Evolutionary conservation across 2,113 vertebrate species (phyloP), one percentile per base, ranked within the genome.

Genomic region (Elaphurus davidianus): DNA sequence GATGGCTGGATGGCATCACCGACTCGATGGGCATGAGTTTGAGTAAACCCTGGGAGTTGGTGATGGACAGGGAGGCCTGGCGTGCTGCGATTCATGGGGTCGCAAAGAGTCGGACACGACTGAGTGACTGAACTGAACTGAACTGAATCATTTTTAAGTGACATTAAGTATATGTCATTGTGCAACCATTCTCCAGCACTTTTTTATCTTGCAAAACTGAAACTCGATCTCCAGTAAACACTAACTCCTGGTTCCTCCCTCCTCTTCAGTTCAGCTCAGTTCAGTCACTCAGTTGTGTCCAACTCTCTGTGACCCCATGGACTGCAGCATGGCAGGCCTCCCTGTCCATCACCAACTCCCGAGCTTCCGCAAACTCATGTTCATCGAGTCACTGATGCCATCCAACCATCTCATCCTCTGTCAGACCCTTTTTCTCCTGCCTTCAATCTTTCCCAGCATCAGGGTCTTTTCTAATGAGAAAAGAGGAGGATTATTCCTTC

Each of bases 161-260:
- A 23, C 17, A 15, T 40, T n/a, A 40, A 57, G n/a, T 9, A 21
- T 27, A 27, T 47, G 54, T 76, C 14, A 5, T 25, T 33, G 28
- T 57, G 1, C 4, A 81, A 7, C 33, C 21, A 15, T 10, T 43
- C 30, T 57, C 19, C 15, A 88, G 57, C 47, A 27, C 36, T 30
- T 59, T 21, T 74, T 55, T 28, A 30, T 57, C 33, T 45, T 33
- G 3, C 28, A 33, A 71, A 76, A 71, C 13, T 47, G 36, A 90
- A 78, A 67, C 30, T 40, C 16, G n/a, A 11, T 43, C 21, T 47
- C 25, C 25, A 9, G 50, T 27, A 16, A 76, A 54, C 17, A 33
- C 0, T 0, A 50, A 8, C 36, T 52, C 23, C 11, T 30, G 9
- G 10, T 30, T 59, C 30, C 23, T 28, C 6, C 27, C 1, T 11